phyloP scores from a whole-genome alignment of 2,113 vertebrate genomes.

The Herpailurus yagouaroundi region DNA sequence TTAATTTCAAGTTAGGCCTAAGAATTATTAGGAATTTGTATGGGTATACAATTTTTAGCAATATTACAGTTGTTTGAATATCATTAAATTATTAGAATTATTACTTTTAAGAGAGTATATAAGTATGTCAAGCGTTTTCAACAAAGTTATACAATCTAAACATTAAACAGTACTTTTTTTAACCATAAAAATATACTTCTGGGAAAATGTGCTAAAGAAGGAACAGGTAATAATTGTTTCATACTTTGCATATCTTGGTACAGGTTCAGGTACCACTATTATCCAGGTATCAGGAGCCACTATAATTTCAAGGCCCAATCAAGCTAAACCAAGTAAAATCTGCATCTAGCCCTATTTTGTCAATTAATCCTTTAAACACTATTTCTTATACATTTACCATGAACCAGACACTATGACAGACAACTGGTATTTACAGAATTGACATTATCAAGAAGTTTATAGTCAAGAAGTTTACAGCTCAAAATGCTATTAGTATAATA shows the following conservation, averaged over 20 bases:
- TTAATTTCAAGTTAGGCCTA: neutral
- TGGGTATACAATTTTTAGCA: neutral
- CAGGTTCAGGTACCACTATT: neutral
- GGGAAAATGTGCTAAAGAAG: neutral
- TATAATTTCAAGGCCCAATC: neutral
- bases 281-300: neutral
- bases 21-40: neutral
- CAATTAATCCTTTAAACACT: neutral
- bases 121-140: neutral
- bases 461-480: neutral
- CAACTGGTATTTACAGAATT: neutral
- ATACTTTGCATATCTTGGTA: neutral
- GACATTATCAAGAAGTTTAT: neutral
- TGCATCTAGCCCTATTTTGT: neutral
- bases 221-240: neutral
- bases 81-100: neutral
- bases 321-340: neutral
- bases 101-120: neutral
- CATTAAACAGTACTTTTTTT: neutral
- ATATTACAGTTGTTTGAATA: neutral
- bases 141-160: neutral
- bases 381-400: neutral
- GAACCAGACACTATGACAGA: neutral
- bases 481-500: neutral
- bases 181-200: neutral